Base-by-base conservation (phyloP, 2,888 invertebrate species). In the Dicycla oo region DNA sequence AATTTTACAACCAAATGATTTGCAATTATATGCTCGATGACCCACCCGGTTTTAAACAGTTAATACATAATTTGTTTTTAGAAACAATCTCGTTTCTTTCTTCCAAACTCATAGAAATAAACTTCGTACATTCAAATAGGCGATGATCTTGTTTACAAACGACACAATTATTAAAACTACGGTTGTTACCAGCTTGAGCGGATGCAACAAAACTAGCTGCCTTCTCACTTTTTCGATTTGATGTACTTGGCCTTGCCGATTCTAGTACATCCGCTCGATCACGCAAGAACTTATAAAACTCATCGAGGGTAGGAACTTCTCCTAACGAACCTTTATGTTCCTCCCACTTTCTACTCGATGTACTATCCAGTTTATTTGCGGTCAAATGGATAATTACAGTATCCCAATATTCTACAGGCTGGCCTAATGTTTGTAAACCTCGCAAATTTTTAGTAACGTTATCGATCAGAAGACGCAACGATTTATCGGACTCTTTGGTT, bases 231-330 rank as follows among this genome's bases (percentile, higher is more conserved):
- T 40, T 40, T 10, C 10, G 8, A 40, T 1, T 40, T 40, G 40
- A 40, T 11, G 0, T 40, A 40, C 40, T 40, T 1, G 2, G 40
- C 1, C 10, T 40, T 10, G 18, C 30, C 4, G 30, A 3, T 30
- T 30, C 30, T 30, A 45, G 1, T 34, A 60, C 71, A 49, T 69
- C 61, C 20, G 53, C 69, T 30, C 69, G 47, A 40, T 69, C 58
- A 34, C 70, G 62, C 23, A 70, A 43, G 43, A 60, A 70, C 18
- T 57, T 70, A 64, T 43, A 62, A 53, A 70, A 70, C 10, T 58
- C 58, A 6, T 60, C 61, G 45, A 72, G 54, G 60, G 65, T 54
- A 54, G 71, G 61, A 5, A 57, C 56, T 3, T 70, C 58, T 51
- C 38, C 57, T 34, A 56, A 56, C 3, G 38, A 8, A 56, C 38